Conservation (phyloP, 2,888 invertebrate genomes). For the Caenorhabditis uteleia region DNA sequence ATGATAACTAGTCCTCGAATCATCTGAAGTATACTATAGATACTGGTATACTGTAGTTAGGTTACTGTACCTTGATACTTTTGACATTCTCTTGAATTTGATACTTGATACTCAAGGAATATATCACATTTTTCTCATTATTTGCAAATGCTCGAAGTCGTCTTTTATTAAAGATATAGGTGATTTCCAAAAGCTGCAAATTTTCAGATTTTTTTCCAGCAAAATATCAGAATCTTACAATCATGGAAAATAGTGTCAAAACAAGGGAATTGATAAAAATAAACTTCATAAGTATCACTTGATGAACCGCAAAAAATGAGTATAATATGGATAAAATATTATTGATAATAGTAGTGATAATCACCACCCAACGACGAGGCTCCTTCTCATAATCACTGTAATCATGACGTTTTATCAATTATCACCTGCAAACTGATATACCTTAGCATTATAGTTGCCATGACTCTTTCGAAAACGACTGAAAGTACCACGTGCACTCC, state of each 20-base stretch:
- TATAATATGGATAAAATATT: conserved; percentile 5
- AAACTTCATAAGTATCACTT: conserved; percentile 11
- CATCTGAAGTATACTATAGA: conserved; percentile 1
- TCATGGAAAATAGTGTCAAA: conserved; percentile 3
- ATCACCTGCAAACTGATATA: not conserved
- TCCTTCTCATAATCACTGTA: conserved; percentile 26
- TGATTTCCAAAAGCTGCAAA: conserved; percentile 11
- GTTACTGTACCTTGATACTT: conserved; percentile 13
- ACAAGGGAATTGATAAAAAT: conserved; percentile 9
- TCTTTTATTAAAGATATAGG: conserved; percentile 9
- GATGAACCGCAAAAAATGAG: conserved; percentile 12
- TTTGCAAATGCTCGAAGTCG: conserved; percentile 1
- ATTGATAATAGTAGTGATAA: not conserved
- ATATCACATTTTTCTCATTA: conserved; percentile 9
- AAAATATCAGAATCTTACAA: conserved; percentile 2
- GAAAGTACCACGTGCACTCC: conserved; percentile 13
- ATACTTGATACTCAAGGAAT: conserved; percentile 21
- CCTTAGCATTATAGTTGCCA: conserved; percentile 15
- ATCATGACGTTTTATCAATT: not conserved
- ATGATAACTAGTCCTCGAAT: conserved; percentile 12
- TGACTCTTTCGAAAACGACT: conserved; percentile 9
- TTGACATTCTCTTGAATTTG: conserved; percentile 30
- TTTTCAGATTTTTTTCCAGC: not conserved
- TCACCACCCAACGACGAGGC: conserved; percentile 9
- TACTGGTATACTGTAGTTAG: not conserved